Base-by-base conservation (phyloP, 2,113 vertebrate species). In the Serilophus lunatus region DNA sequence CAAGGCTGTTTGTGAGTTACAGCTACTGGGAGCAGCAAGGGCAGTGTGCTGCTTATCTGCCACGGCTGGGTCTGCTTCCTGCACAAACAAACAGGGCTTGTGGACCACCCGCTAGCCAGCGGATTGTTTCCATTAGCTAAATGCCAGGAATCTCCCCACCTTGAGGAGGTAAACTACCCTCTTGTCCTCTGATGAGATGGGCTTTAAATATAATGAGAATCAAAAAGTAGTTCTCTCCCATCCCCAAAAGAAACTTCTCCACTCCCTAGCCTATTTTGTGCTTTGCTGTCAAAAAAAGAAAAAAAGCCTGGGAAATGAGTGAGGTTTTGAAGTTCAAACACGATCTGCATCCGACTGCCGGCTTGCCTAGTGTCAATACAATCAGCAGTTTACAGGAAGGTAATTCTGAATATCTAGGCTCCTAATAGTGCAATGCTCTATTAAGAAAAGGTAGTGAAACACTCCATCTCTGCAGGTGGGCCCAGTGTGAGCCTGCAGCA, bases 141-240 rank as follows among this genome's bases (percentile, higher is more conserved):
- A 45, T 0, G 6, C 70, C 53, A 93, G 53, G 20, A 68, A 4
- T 29, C 31, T 40, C 12, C 28, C 60, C 8, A 16, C 4, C 5
- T 7, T 8, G 42, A 84, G 42, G 20, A 81, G 24, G 12, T 47
- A 44, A 71, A 82, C 44, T 84, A 17, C 23, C 10, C 18, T 72
- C 5, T 1, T 53, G 25, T 18, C 3, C 23, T 82, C 38, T 63
- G 26, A 44, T 74, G 35, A 53, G 20, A 63, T 24, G 5, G 42
- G 10, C 35, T 68, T 65, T 42, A 77, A 64, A 51, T 87, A 23
- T 9, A 7, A 29, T 13, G 23, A 60, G 33, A 64, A 53, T 18
- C 1, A 44, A 66, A 63, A 56, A 26, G 10, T 17, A 10, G 3
- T 35, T 59, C 35, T 33, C 18, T 18, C 9, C 0, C 0, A 14